Evolutionary conservation across 2,888 invertebrate genomes (phyloP), one percentile per base, ranked within the genome.

Genomic region (Ophion ellenae): DNA sequence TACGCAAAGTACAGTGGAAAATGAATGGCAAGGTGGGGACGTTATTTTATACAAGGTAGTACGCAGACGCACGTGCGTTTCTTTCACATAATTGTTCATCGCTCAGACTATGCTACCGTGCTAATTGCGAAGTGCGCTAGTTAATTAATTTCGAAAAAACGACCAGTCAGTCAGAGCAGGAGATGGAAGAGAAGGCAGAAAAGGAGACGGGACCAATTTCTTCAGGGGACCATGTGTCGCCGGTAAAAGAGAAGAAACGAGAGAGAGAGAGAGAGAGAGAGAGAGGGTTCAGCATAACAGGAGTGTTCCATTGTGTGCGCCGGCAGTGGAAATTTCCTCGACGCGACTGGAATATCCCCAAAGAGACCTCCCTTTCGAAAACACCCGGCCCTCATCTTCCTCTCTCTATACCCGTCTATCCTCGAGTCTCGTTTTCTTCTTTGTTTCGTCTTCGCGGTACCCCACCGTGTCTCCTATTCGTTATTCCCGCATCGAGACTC

Each of bases 281-380:
- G 36, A 5, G 20, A 24, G 53, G 32, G 63, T 32, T 17, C 63
- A 47, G 4, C 28, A 63, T 45, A 63, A 47, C 28, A 79, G 36
- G 20, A 53, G 57, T 24, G 32, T 36, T 17, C 32, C 57, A 64
- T 78, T 45, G 47, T 24, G 11, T 47, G 57, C n/a, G 36, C 81
- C 67, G 67, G 61, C 28, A 45, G 83, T 88, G 87, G 87, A 88
- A 88, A 86, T 88, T 88, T 88, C 87, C 87, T 82, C 74, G 69
- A 70, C 81, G 20, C 84, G 57, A 74, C 84, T 75, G 87, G 87
- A 87, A 88, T 88, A 87, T 82, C 73, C 85, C 87, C 82, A 85
- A 84, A 66, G 69, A 40, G 40, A 47, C 45, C 9, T 47, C 9
- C 14, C 28, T 32, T 66, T 36, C 36, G 45, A 69, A 78, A n/a